Evolutionary conservation across 2,797 vertebrate genomes (phyloP).

Genomic region (Coilia nasus): DNA sequence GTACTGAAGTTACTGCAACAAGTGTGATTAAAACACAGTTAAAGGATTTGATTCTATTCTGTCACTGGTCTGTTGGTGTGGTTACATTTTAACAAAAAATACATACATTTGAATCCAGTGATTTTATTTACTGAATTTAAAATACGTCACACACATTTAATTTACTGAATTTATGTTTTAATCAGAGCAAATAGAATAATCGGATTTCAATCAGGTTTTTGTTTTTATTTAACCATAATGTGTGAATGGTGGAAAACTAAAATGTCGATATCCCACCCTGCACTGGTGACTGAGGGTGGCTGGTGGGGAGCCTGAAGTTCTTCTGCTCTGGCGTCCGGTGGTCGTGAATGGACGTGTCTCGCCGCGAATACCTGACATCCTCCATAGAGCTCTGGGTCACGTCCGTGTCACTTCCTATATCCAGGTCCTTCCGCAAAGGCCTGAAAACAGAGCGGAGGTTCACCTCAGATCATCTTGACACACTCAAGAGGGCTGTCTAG

Average conservation of each 20-base stretch:
- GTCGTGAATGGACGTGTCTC: conserved; percentile 72
- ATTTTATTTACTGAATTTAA: too few relatives aligned
- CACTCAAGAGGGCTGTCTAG: background rate
- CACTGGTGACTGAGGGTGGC: conserved; percentile 49
- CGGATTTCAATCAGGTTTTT: too few relatives aligned
- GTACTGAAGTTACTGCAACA: too few relatives aligned
- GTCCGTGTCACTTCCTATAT: conserved; percentile 80
- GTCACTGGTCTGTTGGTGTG: background rate
- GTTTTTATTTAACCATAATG: too few relatives aligned
- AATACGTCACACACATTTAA: too few relatives aligned
- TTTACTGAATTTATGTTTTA: too few relatives aligned
- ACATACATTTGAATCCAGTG: too few relatives aligned
- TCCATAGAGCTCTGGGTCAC: conserved; percentile 83
- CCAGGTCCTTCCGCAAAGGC: conserved; percentile 74
- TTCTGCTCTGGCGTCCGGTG: conserved; percentile 75
- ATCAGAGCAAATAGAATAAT: too few relatives aligned
- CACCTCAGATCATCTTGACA: background rate
- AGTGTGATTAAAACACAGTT: background rate
- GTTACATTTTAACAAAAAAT: too few relatives aligned
- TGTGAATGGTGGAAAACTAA: background rate
- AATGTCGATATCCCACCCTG: conserved; percentile 58
- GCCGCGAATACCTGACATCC: conserved; percentile 69
- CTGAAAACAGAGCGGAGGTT: conserved; percentile 52
- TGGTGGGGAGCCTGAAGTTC: conserved; percentile 62
- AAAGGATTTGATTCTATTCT: background rate